Percentiles rank a stretch among this genome's conserved stretches.
phyloP scores from a whole-genome alignment of 1,140 invertebrate genomes.

The Eumaeus atala region DNA sequence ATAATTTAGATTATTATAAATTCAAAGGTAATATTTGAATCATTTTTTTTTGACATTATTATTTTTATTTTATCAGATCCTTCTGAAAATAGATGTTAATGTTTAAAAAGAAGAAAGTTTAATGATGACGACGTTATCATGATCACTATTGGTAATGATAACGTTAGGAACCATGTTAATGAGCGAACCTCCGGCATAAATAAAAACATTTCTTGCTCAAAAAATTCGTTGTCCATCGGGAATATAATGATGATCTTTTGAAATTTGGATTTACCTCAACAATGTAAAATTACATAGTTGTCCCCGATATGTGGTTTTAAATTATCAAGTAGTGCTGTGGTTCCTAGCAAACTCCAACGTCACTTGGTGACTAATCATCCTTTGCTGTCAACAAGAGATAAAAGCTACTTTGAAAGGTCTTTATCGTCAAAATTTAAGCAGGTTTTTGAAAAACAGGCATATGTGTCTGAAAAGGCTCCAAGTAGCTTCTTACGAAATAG shows the following conservation, averaged over 20 bases:
- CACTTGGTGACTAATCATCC: constrained; percentile 14
- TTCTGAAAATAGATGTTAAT: too few relatives aligned
- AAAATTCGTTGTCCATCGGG: too few relatives aligned
- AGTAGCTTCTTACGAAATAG: constrained; percentile 12
- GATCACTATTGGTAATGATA: constrained; percentile 15
- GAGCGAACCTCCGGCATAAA: constrained; percentile 9
- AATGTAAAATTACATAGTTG: constrained; percentile 9
- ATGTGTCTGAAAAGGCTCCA: constrained; percentile 12
- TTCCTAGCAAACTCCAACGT: constrained; percentile 14
- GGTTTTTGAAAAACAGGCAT: background rate
- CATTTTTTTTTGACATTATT: constrained; percentile 20
- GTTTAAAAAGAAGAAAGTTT: too few relatives aligned
- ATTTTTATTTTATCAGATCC: too few relatives aligned
- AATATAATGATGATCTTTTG: constrained; percentile 18
- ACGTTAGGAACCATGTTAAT: constrained; percentile 8
- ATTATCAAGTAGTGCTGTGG: constrained; percentile 10
- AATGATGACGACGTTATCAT: too few relatives aligned
- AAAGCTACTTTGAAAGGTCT: constrained; percentile 9
- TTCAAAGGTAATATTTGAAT: too few relatives aligned
- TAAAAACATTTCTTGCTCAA: too few relatives aligned
- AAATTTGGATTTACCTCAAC: constrained; percentile 16
- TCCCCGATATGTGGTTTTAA: too few relatives aligned
- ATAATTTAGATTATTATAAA: too few relatives aligned
- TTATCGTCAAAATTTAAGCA: background rate
- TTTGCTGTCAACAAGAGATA: constrained; percentile 6